A percentile compares a stretch with the other conserved stretches of the same genome.
Evolutionary conservation across 2,888 invertebrate species (phyloP).

Genomic region (Mesodorylaimus sp.): DNA sequence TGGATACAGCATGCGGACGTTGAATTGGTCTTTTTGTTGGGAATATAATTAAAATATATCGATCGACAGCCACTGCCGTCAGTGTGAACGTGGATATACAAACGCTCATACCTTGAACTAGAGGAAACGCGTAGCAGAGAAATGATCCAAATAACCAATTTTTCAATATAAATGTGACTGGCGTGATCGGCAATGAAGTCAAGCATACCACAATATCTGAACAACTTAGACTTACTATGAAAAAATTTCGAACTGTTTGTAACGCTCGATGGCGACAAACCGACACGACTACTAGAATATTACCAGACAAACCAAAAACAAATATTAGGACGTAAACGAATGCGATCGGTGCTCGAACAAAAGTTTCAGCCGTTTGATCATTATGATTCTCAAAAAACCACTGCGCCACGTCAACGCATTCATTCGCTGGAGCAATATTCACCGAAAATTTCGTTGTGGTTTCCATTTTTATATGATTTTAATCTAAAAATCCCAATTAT

Average conservation of each 20-base stretch:
- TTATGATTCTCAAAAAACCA: no score
- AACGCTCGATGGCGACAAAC: background rate
- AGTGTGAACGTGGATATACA: conserved; percentile 87
- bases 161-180: background rate
- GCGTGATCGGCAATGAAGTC: conserved; percentile 2
- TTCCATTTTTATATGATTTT: no score
- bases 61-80: conserved; percentile 82
- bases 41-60: conserved; percentile 40
- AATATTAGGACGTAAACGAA: background rate
- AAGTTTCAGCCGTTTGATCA: background rate
- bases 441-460: no score
- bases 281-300: background rate
- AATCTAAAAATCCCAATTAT: no score
- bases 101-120: conserved; percentile 76
- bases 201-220: background rate
- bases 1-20: conserved; percentile 49
- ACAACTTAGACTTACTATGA: conserved; percentile 2
- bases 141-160: background rate
- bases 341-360: background rate
- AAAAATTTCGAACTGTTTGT: background rate
- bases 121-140: conserved; percentile 74
- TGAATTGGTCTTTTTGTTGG: conserved; percentile 2
- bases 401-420: no score
- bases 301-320: background rate
- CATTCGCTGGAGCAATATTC: no score